A percentile compares a stretch with the other conserved stretches of the same genome.
These are phyloP conservation scores for Orestias chungarensis DNA, from an alignment of 2,797 vertebrate species.

Conservation along the genomic window DNA sequence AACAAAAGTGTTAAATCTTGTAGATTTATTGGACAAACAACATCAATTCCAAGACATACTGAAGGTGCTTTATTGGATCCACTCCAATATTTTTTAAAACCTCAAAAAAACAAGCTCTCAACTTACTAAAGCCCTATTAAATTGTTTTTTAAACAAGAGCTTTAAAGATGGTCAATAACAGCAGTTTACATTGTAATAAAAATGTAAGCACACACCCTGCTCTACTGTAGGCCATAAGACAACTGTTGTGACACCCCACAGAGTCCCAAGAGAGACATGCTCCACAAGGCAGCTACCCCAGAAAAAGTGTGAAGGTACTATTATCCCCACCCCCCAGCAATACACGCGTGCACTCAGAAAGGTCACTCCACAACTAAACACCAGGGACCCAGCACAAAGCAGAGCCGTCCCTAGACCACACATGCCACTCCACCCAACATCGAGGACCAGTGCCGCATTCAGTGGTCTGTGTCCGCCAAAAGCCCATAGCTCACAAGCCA, in stretches of 20 bases:
- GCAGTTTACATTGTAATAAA: no score
- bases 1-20: no score
- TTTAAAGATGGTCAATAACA: no score
- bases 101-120: no score
- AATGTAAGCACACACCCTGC: not conserved
- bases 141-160: no score
- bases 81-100: no score
- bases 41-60: not conserved
- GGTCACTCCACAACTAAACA: not conserved
- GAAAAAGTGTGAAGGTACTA: not conserved
- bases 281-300: not conserved
- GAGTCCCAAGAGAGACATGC: not conserved
- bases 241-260: not conserved
- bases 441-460: not conserved
- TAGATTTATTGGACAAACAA: no score
- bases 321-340: not conserved
- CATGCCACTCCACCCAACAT: not conserved
- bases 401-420: not conserved
- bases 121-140: no score
- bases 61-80: no score
- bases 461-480: not conserved
- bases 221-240: not conserved
- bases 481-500: not conserved
- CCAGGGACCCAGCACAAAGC: not conserved
- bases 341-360: not conserved